phyloP scores from a whole-genome alignment of 2,797 vertebrate genomes.

The Microctenopoma stevenorrisi region DNA sequence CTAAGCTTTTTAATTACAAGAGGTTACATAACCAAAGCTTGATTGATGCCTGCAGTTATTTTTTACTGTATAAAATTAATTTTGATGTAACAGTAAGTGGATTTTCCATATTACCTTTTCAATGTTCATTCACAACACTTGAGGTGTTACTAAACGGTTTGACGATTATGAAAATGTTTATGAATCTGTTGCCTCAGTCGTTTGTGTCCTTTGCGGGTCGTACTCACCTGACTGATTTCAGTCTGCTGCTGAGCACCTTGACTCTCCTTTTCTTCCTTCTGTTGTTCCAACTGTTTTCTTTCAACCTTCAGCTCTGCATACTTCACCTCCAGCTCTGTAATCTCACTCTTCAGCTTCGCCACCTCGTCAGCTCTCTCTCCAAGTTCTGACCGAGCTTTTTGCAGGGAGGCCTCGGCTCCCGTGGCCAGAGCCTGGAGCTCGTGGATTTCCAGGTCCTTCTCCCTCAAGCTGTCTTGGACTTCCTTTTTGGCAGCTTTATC shows the following conservation, averaged over 20 bases:
- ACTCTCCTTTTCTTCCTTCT: constrained; percentile 93
- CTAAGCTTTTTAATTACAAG: no score
- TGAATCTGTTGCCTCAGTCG: neutral
- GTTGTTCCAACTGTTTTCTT: constrained; percentile 94
- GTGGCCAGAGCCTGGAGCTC: constrained; percentile 89
- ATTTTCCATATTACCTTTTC: no score
- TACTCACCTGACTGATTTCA: constrained; percentile 92
- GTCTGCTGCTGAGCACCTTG: constrained; percentile 92
- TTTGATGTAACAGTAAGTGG: no score
- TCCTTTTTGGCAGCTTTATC: constrained; percentile 87
- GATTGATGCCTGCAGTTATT: no score
- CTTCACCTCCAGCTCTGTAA: constrained; percentile 88
- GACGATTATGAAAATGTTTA: neutral
- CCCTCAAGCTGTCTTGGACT: constrained; percentile 86
- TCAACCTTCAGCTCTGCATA: constrained; percentile 92
- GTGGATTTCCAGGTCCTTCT: constrained; percentile 90
- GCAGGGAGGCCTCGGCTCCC: constrained; percentile 85
- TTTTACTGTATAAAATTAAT: no score
- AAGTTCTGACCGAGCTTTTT: constrained; percentile 86
- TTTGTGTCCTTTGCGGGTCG: neutral
- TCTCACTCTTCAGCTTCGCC: constrained; percentile 88
- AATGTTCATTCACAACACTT: no score
- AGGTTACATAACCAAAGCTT: no score
- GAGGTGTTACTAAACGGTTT: neutral
- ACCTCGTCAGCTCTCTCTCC: constrained; percentile 85